phyloP scores from a whole-genome alignment of 2,797 vertebrate species.

The Liasis olivaceus region DNA sequence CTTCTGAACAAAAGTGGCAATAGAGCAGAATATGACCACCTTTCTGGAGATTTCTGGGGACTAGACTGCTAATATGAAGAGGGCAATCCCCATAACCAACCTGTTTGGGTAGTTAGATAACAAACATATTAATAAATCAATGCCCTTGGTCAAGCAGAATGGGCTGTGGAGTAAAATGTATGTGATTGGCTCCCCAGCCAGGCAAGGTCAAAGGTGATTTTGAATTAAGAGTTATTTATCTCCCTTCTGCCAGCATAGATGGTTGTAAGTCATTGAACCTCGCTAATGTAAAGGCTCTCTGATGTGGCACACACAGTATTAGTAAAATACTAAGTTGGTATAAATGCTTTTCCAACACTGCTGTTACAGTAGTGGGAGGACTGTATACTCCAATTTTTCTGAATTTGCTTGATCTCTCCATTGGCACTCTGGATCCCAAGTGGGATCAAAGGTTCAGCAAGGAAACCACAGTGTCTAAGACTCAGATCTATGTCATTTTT shows the following conservation, averaged over 20 bases:
- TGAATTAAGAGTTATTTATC: not conserved
- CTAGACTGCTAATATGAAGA: not conserved
- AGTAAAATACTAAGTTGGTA: not conserved
- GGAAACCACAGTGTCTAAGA: not conserved
- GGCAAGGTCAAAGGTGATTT: not conserved
- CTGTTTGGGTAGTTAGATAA: not conserved
- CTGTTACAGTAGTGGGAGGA: not conserved
- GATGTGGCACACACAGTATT: not conserved
- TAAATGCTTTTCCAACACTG: not conserved
- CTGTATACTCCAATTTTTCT: not conserved
- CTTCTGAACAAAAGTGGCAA: not conserved
- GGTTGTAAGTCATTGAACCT: not conserved
- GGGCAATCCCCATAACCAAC: not conserved
- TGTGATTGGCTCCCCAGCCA: not conserved
- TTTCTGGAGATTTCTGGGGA: not conserved
- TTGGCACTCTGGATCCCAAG: not conserved
- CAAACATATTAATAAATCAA: no score
- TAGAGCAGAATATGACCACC: not conserved
- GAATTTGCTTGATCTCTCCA: not conserved
- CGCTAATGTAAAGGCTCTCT: not conserved
- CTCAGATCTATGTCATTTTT: not conserved
- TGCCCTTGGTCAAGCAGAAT: not conserved
- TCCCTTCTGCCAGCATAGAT: not conserved
- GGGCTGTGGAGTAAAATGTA: not conserved
- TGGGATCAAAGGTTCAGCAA: not conserved